phyloP scores from a whole-genome alignment of 2,888 invertebrate genomes.

The Thera obeliscata region DNA sequence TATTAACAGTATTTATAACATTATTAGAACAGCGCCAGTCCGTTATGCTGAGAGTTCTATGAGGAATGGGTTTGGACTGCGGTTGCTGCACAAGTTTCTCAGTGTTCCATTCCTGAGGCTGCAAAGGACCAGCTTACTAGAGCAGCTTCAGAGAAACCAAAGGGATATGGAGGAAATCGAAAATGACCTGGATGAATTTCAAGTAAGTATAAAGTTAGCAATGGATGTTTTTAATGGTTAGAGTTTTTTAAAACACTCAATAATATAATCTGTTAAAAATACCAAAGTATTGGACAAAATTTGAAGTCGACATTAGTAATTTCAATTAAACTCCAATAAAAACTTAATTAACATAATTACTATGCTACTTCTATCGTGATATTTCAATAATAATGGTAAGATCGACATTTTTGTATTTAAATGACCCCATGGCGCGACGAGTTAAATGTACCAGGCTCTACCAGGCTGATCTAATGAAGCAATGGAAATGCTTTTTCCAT shows the following conservation, averaged over 20 bases:
- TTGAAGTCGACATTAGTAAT: background rate
- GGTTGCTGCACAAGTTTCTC: constrained; percentile 96
- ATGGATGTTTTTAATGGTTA: too few species aligned
- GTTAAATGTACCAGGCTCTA: too few species aligned
- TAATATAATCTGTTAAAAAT: background rate
- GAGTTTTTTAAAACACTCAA: too few species aligned
- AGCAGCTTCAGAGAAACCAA: constrained; percentile 93
- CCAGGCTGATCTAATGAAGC: too few species aligned
- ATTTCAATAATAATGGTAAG: too few species aligned
- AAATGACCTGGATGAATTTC: constrained; percentile 90
- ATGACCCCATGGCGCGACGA: too few species aligned
- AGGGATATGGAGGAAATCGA: constrained; percentile 91
- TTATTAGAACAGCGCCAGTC: constrained; percentile 85
- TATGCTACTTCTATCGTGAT: background rate
- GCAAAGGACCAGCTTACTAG: constrained; percentile 92
- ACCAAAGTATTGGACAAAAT: too few species aligned
- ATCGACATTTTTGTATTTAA: too few species aligned
- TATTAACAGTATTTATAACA: constrained; percentile 26
- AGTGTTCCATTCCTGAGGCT: constrained; percentile 96
- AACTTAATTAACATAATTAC: background rate
- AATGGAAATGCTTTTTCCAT: too few species aligned
- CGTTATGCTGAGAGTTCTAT: constrained; percentile 96
- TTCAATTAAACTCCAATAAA: background rate
- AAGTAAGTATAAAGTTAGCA: constrained; percentile 65
- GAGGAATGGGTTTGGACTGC: constrained; percentile 97